Percentiles rank a stretch among this genome's conserved stretches.
These are phyloP conservation scores for Stigmatopora nigra DNA, from an alignment of 2,113 vertebrate genomes.

Conservation along the genomic window DNA sequence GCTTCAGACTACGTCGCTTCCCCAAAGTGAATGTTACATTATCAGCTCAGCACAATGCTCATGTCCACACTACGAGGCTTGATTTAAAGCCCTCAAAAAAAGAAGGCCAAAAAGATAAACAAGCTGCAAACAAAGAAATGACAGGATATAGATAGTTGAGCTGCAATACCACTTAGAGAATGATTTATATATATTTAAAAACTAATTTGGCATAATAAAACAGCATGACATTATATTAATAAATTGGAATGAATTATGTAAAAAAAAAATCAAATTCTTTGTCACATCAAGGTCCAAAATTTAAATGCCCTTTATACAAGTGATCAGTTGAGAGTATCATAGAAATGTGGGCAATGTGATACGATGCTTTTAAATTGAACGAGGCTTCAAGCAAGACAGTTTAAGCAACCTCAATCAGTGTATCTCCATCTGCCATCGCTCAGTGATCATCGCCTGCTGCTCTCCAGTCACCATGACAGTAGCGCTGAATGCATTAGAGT, in stretches of 20 bases:
- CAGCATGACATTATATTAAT: no score
- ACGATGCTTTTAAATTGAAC: background rate
- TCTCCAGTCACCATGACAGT: slow-evolving; percentile 18
- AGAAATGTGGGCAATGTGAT: background rate
- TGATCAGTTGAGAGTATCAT: no score
- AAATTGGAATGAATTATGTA: no score
- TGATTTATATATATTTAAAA: slow-evolving; percentile 5
- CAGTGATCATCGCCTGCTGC: slow-evolving; percentile 1
- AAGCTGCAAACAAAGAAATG: slow-evolving; percentile 22
- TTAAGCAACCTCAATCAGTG: slow-evolving; percentile 12
- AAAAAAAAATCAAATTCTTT: no score
- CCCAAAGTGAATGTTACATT: slow-evolving; percentile 26
- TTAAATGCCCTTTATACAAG: no score
- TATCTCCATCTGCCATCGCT: slow-evolving; percentile 43
- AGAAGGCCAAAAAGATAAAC: slow-evolving; percentile 34
- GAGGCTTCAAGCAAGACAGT: background rate
- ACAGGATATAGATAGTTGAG: slow-evolving; percentile 10
- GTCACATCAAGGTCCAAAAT: no score
- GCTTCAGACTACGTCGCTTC: slow-evolving; percentile 11
- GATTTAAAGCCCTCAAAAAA: slow-evolving; percentile 24
- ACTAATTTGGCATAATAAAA: no score
- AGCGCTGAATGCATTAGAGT: slow-evolving; percentile 19
- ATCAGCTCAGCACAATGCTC: slow-evolving; percentile 19
- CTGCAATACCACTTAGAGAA: background rate
- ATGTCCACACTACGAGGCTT: slow-evolving; percentile 17